Conservation (phyloP, 2,888 invertebrate genomes). For the Synanthedon vespiformis region DNA sequence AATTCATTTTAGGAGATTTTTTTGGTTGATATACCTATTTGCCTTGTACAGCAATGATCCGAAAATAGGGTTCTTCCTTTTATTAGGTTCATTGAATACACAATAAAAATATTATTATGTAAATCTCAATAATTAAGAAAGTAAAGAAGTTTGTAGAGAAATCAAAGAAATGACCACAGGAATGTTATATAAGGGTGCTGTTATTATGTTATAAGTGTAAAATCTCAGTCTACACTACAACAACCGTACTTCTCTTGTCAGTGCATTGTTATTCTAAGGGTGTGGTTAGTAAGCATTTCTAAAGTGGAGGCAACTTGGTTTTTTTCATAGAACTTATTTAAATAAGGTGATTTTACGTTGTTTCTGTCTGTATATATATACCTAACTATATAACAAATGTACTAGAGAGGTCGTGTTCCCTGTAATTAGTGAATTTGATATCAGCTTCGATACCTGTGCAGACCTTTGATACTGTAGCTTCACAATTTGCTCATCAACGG, state of each 20-base stretch:
- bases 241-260: background rate
- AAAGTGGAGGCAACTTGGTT: background rate
- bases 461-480: slow-evolving; percentile 58
- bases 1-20: no score
- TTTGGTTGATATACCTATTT: no score
- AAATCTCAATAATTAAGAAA: no score
- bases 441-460: slow-evolving; percentile 43
- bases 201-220: no score
- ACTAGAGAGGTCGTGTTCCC: slow-evolving; percentile 56
- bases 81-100: no score
- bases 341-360: slow-evolving; percentile 28
- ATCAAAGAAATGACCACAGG: no score
- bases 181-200: no score
- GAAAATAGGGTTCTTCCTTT: no score
- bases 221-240: no score
- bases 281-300: background rate
- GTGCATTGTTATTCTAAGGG: background rate
- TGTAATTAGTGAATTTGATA: slow-evolving; percentile 48
- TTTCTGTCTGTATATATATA: slow-evolving; percentile 49
- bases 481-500: slow-evolving; percentile 44
- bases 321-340: background rate
- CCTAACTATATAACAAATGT: slow-evolving; percentile 10
- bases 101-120: no score
- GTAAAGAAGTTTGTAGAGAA: no score
- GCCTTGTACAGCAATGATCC: no score